Base-by-base conservation (phyloP, 2,797 vertebrate species). In the Denticeps clupeoides region DNA sequence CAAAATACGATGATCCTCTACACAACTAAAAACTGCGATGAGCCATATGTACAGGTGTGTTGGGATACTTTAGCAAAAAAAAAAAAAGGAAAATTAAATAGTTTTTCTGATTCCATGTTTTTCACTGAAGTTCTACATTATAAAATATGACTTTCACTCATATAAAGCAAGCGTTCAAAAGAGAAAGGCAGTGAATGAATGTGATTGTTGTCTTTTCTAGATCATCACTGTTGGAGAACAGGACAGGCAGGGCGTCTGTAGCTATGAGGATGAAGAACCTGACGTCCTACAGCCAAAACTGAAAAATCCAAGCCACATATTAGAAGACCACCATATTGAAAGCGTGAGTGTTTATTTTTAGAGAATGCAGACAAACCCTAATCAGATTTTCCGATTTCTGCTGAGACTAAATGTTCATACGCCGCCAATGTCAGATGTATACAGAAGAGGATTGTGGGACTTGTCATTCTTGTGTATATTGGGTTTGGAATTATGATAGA, bases 11-110 rank as follows among this genome's bases (percentile, higher is more conserved):
- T 52, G 68, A 88, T 98, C 60, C 6, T 90, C 50, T 98, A 89
- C 62, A 82, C 49, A 62, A 86, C 88, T 47, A 81, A 69, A 52
- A 72, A 78, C 1, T 69, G 78, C 47, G 53, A 70, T 44, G 94
- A 91, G 50, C 88, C 93, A 4, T 92, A 83, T 67, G 89, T 94
- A 51, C 64, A 93, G 90, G 89, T 95, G 80, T 33, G 71, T 35
- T 45, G n/a, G n/a, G n/a, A n/a, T n/a, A n/a, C n/a, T n/a, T n/a
- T n/a, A n/a, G n/a, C n/a, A n/a, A n/a, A n/a, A n/a, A n/a, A n/a
- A n/a, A n/a, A n/a, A n/a, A n/a, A n/a, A n/a, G n/a, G n/a, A n/a
- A n/a, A n/a, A n/a, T n/a, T n/a, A n/a, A n/a, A 35, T 19, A 11
- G 18, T 4, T 1, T 5, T 11, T 23, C 13, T 22, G 33, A 2